Conservation (phyloP, 2,797 vertebrate species). For the Peromyscus aztecus region DNA sequence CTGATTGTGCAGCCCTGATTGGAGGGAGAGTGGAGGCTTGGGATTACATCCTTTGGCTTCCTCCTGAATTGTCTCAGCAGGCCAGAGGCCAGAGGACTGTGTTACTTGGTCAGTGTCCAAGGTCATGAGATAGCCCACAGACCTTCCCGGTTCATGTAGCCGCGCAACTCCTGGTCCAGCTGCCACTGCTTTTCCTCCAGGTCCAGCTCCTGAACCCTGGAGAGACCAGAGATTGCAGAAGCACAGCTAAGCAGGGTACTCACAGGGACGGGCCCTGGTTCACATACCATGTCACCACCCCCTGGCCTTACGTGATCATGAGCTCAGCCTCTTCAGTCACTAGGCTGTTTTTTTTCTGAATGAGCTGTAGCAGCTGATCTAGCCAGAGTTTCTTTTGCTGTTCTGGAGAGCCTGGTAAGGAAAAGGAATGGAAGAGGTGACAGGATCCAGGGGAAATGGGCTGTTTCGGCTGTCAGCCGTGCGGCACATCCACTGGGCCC, state of each 20-base stretch:
- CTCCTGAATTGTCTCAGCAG: background rate
- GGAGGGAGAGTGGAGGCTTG: background rate
- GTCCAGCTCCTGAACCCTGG: slow-evolving; percentile 94
- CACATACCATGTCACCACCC: rapidly evolving
- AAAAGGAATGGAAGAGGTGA: background rate
- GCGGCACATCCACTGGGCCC: background rate
- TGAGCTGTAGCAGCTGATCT: slow-evolving; percentile 93
- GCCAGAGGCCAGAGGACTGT: background rate
- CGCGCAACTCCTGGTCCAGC: slow-evolving; percentile 93
- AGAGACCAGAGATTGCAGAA: background rate
- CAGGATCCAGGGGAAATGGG: background rate
- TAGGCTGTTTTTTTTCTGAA: slow-evolving; percentile 94
- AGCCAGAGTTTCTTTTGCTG: slow-evolving; percentile 88
- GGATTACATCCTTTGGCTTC: background rate
- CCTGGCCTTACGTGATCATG: slow-evolving; percentile 93
- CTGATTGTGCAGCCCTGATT: background rate
- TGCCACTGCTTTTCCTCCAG: slow-evolving; percentile 95
- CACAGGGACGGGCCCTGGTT: background rate
- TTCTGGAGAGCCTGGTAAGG: slow-evolving; percentile 69
- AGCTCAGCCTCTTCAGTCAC: slow-evolving; percentile 96
- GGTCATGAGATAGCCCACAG: background rate
- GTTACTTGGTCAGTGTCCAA: background rate
- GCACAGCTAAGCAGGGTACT: background rate
- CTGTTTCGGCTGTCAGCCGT: background rate
- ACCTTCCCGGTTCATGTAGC: slow-evolving; percentile 92